Base-by-base conservation (phyloP, 37 sponge, comb jelly and placozoan species). In the Dysidea cf. avara region DNA sequence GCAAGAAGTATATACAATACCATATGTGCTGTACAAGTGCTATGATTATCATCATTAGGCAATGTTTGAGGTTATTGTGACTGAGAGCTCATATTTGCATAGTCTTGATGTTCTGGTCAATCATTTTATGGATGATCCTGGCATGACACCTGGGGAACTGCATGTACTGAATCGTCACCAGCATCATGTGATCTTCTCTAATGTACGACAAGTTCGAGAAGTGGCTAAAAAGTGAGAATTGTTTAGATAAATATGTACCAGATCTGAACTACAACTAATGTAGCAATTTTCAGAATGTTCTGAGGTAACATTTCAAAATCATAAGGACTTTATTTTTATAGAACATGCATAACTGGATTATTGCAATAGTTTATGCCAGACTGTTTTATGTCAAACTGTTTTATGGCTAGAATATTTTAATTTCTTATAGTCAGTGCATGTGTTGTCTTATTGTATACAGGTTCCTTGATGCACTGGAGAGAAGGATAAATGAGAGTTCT, bases 161-260 rank as follows among this genome's bases (percentile, higher is more conserved):
- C 53, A 83, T 6, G 78, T 87, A 11, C 58, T 81, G 43, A 78
- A 87, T 71, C 81, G 77, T 73, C 62, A 77, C 36, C 87, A 84
- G 37, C 59, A 66, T 49, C 81, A 90, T 49, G 91, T 90, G 39
- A 69, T 93, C 53, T 93, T 93, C 80, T 93, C 94, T 36, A 93
- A 93, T 64, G 81, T 89, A 17, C 48, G 61, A 17, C 82, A 86
- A 25, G 84, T 89, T 24, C 22, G 72, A 18, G 83, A 88, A 21
- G 58, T 62, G 21, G 61, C 76, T n/a, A n/a, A n/a, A n/a, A n/a
- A n/a, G n/a, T n/a, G n/a, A n/a, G n/a, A n/a, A n/a, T n/a, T n/a
- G n/a, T n/a, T n/a, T n/a, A n/a, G n/a, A n/a, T n/a, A n/a, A n/a
- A n/a, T n/a, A n/a, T n/a, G n/a, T n/a, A n/a, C n/a, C n/a, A n/a